phyloP scores from a whole-genome alignment of 1,140 invertebrate genomes.

The Mactra quadrangularis region DNA sequence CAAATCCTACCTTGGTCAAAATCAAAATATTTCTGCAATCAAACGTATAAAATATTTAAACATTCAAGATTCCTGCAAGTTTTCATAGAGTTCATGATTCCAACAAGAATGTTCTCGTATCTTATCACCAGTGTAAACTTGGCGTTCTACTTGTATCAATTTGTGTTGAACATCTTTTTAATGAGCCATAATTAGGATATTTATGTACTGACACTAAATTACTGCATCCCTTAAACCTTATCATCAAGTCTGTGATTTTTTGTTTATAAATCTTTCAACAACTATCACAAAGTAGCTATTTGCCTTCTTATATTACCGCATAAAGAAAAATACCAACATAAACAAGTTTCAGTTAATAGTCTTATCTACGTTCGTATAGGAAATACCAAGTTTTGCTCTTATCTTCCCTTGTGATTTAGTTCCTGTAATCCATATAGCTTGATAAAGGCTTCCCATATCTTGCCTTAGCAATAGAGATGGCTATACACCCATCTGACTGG shows the following conservation, averaged over 20 bases:
- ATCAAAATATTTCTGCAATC: too few species aligned
- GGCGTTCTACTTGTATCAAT: conserved; percentile 34
- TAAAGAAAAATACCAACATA: conserved; percentile 45
- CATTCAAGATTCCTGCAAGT: too few species aligned
- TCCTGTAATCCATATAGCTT: conserved; percentile 14
- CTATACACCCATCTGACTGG: too few species aligned
- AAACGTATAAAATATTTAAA: too few species aligned
- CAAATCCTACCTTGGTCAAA: too few species aligned
- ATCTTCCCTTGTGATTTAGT: conserved; percentile 31
- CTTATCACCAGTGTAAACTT: conserved; percentile 32
- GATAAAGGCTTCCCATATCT: conserved; percentile 16
- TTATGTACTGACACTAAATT: conserved; percentile 51
- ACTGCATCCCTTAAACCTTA: conserved; percentile 29
- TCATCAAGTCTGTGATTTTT: conserved; percentile 14
- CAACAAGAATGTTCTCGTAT: conserved; percentile 4
- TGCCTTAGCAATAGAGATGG: too few species aligned
- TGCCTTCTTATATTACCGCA: conserved; percentile 20
- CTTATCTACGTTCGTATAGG: conserved; percentile 13
- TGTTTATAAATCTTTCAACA: conserved; percentile 48
- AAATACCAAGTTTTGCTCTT: conserved; percentile 41
- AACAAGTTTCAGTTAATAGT: conserved; percentile 36
- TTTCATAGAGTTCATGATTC: conserved; percentile 6
- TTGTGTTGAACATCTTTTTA: conserved; percentile 52
- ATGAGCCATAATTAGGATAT: conserved; percentile 53
- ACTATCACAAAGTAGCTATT: conserved; percentile 35